phyloP scores from a whole-genome alignment of 2,888 invertebrate genomes.

The Pyrrhia umbra region DNA sequence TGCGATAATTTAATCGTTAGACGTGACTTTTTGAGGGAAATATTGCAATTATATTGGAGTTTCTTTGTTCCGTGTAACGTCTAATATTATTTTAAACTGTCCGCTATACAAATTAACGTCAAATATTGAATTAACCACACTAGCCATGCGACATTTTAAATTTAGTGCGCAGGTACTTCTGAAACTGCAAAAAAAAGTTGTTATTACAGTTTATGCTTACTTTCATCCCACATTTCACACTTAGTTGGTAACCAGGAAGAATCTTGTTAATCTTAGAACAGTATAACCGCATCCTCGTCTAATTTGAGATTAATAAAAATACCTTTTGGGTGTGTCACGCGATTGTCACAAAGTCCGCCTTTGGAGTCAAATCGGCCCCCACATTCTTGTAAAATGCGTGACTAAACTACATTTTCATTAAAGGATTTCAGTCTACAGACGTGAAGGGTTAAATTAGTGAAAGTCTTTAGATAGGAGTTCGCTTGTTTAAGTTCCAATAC shows the following conservation, averaged over 20 bases:
- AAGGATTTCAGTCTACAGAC: not conserved
- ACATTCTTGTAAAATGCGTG: not conserved
- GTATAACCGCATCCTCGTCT: conserved; percentile 27
- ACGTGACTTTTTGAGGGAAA: not conserved
- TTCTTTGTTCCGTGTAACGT: conserved; percentile 38
- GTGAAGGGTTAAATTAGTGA: conserved; percentile 42
- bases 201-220: not conserved
- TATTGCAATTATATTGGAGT: conserved; percentile 52
- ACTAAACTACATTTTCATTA: not conserved
- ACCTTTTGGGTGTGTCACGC: conserved; percentile 40
- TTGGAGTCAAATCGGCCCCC: not conserved
- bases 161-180: conserved; percentile 7
- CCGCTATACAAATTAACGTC: not conserved
- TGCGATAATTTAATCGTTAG: not conserved
- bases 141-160: not conserved
- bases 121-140: not conserved
- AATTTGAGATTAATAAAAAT: conserved; percentile 20
- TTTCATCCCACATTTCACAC: conserved; percentile 2
- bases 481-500: conserved; percentile 38
- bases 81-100: not conserved
- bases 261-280: conserved; percentile 9
- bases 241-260: conserved; percentile 28
- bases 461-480: conserved; percentile 43
- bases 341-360: not conserved
- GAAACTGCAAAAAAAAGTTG: conserved; percentile 2